Evolutionary conservation across 2,888 invertebrate genomes (phyloP).

Genomic region (Cataglyphis altisquamis): DNA sequence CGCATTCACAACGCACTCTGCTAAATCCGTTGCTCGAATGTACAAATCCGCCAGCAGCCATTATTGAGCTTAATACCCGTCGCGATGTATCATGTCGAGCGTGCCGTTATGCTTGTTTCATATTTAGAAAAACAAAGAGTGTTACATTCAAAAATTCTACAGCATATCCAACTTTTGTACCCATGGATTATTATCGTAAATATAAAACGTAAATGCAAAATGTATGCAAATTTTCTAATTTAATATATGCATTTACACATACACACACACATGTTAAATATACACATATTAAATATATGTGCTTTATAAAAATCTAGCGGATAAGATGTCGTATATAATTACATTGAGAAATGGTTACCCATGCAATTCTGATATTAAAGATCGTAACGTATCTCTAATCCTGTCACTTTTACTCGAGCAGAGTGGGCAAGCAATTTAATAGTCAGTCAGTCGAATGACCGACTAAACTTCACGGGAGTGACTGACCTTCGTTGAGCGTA

Average conservation of each 20-base stretch:
- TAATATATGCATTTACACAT: background rate
- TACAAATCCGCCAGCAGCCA: constrained; percentile 68
- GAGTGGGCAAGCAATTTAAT: constrained; percentile 1
- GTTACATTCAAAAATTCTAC: background rate
- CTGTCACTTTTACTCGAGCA: constrained; percentile 22
- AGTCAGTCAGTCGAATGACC: constrained; percentile 25
- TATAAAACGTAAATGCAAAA: background rate
- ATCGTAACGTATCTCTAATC: constrained; percentile 8
- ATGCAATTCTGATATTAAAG: background rate
- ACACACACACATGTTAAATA: background rate
- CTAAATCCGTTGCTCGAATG: constrained; percentile 68
- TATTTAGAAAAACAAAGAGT: background rate
- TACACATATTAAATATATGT: background rate
- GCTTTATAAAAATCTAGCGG: background rate
- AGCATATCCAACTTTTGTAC: background rate
- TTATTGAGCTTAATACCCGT: constrained; percentile 63
- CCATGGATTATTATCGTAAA: background rate
- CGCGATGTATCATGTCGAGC: constrained; percentile 27
- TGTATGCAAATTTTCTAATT: background rate
- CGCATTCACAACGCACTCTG: constrained; percentile 52
- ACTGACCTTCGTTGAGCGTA: constrained; percentile 35
- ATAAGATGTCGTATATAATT: background rate
- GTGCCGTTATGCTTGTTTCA: background rate
- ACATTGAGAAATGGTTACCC: background rate
- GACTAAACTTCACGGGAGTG: constrained; percentile 48